phyloP scores from a whole-genome alignment of 2,888 invertebrate genomes.

The Athetis lepigone region DNA sequence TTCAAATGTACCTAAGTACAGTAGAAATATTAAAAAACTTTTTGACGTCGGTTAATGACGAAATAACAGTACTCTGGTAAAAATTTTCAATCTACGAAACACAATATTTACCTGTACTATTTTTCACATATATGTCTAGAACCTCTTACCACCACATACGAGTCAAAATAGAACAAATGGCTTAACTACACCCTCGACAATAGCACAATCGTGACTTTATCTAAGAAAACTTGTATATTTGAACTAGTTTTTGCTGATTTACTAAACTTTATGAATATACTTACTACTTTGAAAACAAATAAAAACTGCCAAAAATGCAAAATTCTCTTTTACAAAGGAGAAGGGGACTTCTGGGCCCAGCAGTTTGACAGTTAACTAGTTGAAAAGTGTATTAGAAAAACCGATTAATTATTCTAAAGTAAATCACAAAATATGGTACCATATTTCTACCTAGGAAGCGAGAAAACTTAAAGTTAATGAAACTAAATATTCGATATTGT shows the following conservation, averaged over 20 bases:
- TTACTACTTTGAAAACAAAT: not conserved
- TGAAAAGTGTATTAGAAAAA: no score
- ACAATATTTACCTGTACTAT: not conserved
- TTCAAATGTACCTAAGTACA: no score
- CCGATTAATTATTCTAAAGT: no score
- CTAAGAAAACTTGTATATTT: constrained; percentile 35
- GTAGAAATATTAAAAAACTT: no score
- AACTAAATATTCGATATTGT: no score
- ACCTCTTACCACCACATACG: constrained; percentile 6
- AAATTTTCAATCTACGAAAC: not conserved
- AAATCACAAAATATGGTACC: no score
- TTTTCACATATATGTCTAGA: constrained; percentile 1
- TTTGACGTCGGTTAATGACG: no score
- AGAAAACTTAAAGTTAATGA: no score
- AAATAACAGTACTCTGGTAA: no score
- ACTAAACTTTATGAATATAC: not conserved
- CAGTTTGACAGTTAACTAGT: no score
- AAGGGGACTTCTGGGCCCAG: no score
- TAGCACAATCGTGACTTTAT: constrained; percentile 16
- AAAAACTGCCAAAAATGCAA: not conserved
- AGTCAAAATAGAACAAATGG: constrained; percentile 22
- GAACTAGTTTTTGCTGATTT: constrained; percentile 10
- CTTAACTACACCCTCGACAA: constrained; percentile 37
- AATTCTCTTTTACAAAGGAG: not conserved
- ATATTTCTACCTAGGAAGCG: no score